These are phyloP conservation scores for Sthenelais limicola DNA, from an alignment of 2,888 invertebrate species.

Conservation along the genomic window DNA sequence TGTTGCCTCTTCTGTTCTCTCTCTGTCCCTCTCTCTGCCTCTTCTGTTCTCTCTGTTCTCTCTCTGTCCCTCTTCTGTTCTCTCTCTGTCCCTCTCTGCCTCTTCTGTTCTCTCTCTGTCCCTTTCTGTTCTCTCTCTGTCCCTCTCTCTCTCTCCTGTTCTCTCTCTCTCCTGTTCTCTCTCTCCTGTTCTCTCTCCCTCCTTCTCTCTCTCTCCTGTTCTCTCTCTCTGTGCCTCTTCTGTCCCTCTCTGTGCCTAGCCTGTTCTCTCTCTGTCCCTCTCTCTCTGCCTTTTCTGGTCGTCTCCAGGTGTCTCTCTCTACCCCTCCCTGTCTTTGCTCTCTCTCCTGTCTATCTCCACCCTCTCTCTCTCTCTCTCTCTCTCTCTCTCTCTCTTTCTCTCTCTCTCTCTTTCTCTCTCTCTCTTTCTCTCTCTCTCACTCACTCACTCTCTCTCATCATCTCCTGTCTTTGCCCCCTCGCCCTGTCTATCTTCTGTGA, in stretches of 20 bases:
- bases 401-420: background rate
- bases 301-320: background rate
- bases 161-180: too few relatives aligned
- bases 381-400: background rate
- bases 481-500: background rate
- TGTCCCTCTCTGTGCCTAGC: background rate
- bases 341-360: background rate
- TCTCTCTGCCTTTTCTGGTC: background rate
- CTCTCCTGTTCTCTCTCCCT: too few relatives aligned
- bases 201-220: background rate
- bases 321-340: background rate
- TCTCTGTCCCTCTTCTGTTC: too few relatives aligned
- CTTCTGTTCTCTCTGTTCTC: too few relatives aligned
- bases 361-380: constrained; percentile 4
- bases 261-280: background rate
- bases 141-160: too few relatives aligned
- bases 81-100: too few relatives aligned
- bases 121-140: too few relatives aligned
- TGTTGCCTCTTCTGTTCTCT: too few relatives aligned
- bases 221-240: background rate
- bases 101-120: too few relatives aligned
- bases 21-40: too few relatives aligned
- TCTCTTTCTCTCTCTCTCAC: background rate
- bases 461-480: background rate
- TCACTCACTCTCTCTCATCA: constrained; percentile 17